These are phyloP conservation scores for Congeria kusceri DNA, from an alignment of 2,888 invertebrate species.

Conservation along the genomic window DNA sequence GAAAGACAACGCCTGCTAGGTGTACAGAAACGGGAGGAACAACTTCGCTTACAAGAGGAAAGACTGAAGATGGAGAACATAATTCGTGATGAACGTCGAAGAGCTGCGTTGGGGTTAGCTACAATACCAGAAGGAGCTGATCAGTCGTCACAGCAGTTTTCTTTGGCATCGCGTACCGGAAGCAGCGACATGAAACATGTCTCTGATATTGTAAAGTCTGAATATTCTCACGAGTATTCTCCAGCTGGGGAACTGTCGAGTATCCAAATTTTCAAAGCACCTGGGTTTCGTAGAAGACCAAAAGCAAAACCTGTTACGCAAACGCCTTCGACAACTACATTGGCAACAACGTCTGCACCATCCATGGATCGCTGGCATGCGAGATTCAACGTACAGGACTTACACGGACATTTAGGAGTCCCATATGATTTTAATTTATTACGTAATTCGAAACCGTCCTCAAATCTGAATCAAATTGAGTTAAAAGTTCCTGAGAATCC, in stretches of 20 bases:
- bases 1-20: background rate
- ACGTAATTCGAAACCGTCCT: background rate
- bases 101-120: background rate
- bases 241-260: constrained; percentile 17
- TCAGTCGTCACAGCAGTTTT: too few species aligned
- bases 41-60: constrained; percentile 10
- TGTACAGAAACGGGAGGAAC: constrained; percentile 2
- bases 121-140: background rate
- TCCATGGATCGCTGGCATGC: constrained; percentile 19
- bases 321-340: background rate
- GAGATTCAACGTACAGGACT: background rate
- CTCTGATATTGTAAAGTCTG: too few species aligned
- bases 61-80: background rate
- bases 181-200: too few species aligned
- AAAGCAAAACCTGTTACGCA: background rate
- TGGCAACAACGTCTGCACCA: background rate
- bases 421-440: constrained; percentile 2
- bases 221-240: too few species aligned
- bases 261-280: constrained; percentile 23
- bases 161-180: too few species aligned
- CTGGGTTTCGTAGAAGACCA: constrained; percentile 10
- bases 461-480: background rate
- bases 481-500: background rate
- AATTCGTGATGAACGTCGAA: constrained; percentile 1
- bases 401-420: constrained; percentile 31